Evolutionary conservation across 2,797 vertebrate genomes (phyloP).

Genomic region (Rhadinocentrus ornatus): DNA sequence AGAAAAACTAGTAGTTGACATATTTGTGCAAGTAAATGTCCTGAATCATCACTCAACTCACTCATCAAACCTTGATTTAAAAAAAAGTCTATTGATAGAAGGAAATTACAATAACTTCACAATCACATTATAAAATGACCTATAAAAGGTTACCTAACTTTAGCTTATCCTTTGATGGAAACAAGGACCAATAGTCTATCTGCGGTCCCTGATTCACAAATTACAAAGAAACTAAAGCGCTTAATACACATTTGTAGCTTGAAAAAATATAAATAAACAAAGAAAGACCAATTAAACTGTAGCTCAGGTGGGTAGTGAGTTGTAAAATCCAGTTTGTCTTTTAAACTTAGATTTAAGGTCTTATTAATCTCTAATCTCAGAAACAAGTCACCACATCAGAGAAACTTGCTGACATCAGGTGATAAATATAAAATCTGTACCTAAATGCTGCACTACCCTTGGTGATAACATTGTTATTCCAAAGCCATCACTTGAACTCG

Average conservation of each 20-base stretch:
- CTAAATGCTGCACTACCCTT: constrained; percentile 8
- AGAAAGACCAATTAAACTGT: constrained; percentile 10
- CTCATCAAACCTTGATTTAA: background rate
- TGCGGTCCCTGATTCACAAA: background rate
- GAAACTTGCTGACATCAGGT: constrained; percentile 17
- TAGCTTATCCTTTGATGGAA: too few relatives aligned
- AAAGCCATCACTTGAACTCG: constrained; percentile 43
- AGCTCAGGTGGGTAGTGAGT: background rate
- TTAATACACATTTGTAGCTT: constrained; percentile 18
- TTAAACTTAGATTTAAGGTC: constrained; percentile 17
- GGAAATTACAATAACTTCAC: background rate
- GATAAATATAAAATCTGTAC: constrained; percentile 20
- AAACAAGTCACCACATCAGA: background rate
- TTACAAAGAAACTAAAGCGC: background rate
- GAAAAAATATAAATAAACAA: background rate
- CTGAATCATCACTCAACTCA: too few relatives aligned
- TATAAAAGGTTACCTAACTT: background rate
- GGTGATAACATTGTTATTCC: constrained; percentile 42
- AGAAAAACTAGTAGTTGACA: too few relatives aligned
- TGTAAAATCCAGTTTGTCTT: constrained; percentile 17
- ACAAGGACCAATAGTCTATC: background rate
- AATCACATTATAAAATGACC: background rate
- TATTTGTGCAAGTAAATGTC: too few relatives aligned
- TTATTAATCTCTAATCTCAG: constrained; percentile 25
- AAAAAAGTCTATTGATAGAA: background rate